Evolutionary conservation across 2,113 vertebrate species (phyloP).

Genomic region (Sapajus apella): DNA sequence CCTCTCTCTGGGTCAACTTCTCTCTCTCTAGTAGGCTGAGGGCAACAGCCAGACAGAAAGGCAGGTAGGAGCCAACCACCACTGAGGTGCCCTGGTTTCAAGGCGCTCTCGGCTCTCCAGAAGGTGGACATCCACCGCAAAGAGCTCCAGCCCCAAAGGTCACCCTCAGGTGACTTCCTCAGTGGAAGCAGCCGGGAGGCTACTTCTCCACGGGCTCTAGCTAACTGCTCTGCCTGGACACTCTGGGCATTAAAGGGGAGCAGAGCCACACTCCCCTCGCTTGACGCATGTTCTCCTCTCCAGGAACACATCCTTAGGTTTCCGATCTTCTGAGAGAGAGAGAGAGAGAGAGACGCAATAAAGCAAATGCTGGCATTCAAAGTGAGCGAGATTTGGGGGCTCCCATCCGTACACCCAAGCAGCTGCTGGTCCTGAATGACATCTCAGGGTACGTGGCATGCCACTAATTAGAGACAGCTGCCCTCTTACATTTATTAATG

Average conservation of each 20-base stretch:
- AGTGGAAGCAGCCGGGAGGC: background rate
- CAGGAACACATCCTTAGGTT: background rate
- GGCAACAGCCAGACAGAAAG: background rate
- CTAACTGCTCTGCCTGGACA: background rate
- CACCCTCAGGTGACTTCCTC: background rate
- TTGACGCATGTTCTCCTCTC: background rate
- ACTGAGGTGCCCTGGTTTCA: background rate
- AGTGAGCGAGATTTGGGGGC: background rate
- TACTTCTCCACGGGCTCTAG: background rate
- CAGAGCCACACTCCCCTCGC: background rate
- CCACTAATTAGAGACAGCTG: background rate
- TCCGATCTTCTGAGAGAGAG: background rate
- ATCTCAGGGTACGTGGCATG: fast-evolving
- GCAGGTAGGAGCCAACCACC: background rate
- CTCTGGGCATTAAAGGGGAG: background rate
- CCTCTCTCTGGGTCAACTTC: background rate
- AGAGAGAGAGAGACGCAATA: background rate
- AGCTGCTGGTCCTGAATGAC: background rate
- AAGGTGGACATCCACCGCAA: background rate
- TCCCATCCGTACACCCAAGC: background rate
- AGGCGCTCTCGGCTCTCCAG: background rate
- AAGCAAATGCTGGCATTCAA: background rate
- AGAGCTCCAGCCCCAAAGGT: background rate
- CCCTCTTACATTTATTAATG: background rate
- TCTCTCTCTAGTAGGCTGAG: background rate